Evolutionary conservation across 1,140 invertebrate genomes (phyloP).

Genomic region (Heliconius hewitsoni): DNA sequence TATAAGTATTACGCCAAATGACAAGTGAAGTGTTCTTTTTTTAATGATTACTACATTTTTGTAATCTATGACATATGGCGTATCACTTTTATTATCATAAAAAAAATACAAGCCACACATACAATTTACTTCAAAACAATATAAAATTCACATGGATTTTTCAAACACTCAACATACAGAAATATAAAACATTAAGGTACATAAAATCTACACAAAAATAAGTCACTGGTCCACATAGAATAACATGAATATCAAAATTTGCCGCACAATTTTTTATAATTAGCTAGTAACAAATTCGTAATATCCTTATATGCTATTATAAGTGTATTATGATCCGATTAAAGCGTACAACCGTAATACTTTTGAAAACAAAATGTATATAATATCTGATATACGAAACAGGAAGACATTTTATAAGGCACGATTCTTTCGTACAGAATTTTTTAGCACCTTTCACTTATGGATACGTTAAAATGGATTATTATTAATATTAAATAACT

Average conservation of each 20-base stretch:
- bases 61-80: background rate
- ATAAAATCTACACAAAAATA: conserved; percentile 40
- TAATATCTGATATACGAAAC: conserved; percentile 8
- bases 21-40: conserved; percentile 19
- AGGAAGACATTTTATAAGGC: conserved; percentile 26
- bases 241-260: conserved; percentile 45
- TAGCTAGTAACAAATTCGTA: conserved; percentile 51
- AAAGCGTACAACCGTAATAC: conserved; percentile 78
- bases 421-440: conserved; percentile 10
- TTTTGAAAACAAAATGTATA: conserved; percentile 47
- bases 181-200: conserved; percentile 28
- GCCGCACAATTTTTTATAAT: conserved; percentile 33
- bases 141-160: background rate
- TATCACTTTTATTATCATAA: conserved; percentile 8
- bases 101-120: background rate
- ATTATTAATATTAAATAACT: conserved; percentile 2
- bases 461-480: conserved; percentile 28
- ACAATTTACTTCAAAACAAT: background rate
- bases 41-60: background rate
- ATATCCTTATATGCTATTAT: conserved; percentile 56
- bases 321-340: conserved; percentile 62
- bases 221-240: conserved; percentile 62
- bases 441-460: conserved; percentile 29
- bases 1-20: conserved; percentile 29
- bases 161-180: conserved; percentile 15